These are phyloP conservation scores for Ursus arctos DNA, from an alignment of 2,113 vertebrate genomes.

Conservation along the genomic window DNA sequence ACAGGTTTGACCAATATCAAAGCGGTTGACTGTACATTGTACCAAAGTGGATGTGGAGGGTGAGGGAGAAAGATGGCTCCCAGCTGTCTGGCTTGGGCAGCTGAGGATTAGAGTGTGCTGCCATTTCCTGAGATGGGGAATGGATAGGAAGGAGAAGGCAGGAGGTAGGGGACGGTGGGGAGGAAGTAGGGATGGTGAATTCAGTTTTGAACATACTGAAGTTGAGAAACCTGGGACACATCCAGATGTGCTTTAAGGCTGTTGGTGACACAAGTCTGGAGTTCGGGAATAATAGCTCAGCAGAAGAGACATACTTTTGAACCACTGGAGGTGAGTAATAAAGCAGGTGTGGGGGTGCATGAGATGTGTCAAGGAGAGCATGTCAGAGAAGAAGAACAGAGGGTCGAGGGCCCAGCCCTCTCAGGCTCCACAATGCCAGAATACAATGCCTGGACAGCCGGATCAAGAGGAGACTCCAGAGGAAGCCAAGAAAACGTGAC, in stretches of 20 bases:
- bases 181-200: not conserved
- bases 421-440: not conserved
- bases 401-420: fast-evolving
- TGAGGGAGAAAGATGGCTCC: not conserved
- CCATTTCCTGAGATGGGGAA: not conserved
- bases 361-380: not conserved
- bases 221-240: not conserved
- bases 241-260: not conserved
- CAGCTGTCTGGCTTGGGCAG: not conserved
- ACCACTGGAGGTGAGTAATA: not conserved
- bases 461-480: not conserved
- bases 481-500: not conserved
- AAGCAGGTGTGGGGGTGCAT: not conserved
- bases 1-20: not conserved
- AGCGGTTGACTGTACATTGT: not conserved
- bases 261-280: not conserved
- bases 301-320: not conserved
- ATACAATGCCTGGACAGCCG: not conserved
- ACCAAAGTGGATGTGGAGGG: not conserved
- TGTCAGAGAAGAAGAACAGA: not conserved
- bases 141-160: not conserved
- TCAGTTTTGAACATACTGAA: not conserved
- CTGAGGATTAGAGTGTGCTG: not conserved
- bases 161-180: not conserved
- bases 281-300: not conserved